Evolutionary conservation across 2,113 vertebrate species (phyloP).

Genomic region (Lophochroa leadbeateri): DNA sequence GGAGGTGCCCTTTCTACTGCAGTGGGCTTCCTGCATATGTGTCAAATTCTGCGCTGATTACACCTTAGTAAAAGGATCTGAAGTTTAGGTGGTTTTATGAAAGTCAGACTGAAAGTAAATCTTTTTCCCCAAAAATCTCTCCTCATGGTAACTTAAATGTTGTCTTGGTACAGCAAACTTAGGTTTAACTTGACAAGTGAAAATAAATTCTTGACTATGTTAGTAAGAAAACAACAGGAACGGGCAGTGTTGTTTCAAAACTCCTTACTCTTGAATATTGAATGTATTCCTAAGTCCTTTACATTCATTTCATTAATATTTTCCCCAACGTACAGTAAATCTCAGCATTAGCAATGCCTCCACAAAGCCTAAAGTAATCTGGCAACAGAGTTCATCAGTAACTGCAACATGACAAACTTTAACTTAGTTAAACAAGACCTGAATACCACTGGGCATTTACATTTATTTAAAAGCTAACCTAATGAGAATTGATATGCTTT

Average conservation of each 20-base stretch:
- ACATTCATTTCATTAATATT: neutral
- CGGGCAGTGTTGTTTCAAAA: neutral
- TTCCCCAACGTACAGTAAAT: constrained; percentile 28
- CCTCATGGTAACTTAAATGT: neutral
- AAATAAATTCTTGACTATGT: neutral
- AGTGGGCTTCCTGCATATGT: neutral
- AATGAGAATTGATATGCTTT: neutral
- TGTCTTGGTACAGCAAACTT: neutral
- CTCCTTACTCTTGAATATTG: neutral
- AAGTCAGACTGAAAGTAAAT: neutral
- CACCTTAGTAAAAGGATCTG: neutral
- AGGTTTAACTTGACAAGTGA: neutral
- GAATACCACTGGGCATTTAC: neutral
- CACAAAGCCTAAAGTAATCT: constrained; percentile 7
- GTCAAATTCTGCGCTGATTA: neutral
- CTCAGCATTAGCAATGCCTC: neutral
- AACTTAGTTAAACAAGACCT: constrained; percentile 33
- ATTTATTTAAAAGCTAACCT: neutral
- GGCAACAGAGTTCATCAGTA: neutral
- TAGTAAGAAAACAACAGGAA: neutral
- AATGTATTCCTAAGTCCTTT: neutral
- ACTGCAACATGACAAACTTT: constrained; percentile 24
- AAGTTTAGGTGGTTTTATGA: neutral
- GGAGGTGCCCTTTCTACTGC: neutral
- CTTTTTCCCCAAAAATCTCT: neutral